Evolutionary conservation across 2,113 vertebrate genomes (phyloP), one percentile per base, ranked within the genome.

Genomic region (Phainopepla nitens): DNA sequence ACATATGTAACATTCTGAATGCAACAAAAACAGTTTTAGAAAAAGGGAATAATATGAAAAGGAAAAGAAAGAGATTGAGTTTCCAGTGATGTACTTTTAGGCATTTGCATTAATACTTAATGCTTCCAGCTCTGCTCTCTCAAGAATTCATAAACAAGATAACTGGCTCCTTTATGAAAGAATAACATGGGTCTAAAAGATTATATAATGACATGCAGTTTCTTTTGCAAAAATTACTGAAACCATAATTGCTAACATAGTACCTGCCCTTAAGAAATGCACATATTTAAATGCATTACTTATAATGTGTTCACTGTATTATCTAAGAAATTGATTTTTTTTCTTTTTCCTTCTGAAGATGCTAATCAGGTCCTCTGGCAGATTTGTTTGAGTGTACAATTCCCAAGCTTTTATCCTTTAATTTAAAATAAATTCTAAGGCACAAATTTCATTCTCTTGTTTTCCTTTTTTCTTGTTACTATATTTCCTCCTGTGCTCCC

Each of bases 71-170:
- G 68, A 42, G 12, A 39, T 86, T 84, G 80, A 78, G 70, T 95
- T 96, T 94, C 71, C 57, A 90, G 72, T 66, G 51, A n/a, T 91
- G 64, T 73, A 80, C 68, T 95, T 95, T 91, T 71, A 88, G 82
- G 53, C 3, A 6, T 77, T 94, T 93, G 61, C 88, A 96, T 96
- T 95, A 97, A 97, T 95, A 78, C 71, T 94, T 95, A 86, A 95
- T 86, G 90, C 47, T 95, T 93, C 73, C 91, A 95, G 75, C 81
- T 96, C 91, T 91, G 77, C 42, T 21, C 50, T 83, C 85, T 56
- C 78, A 93, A 92, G 78, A 96, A 97, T 95, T 60, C 86, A 95
- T 88, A 96, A 96, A 95, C 80, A 97, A 96, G 71, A 94, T 84
- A 96, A 96, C 94, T 62, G 47, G 16, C 80, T 96, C 71, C 61